A percentile compares a stretch with the other conserved stretches of the same genome.
phyloP scores from a whole-genome alignment of 2,113 vertebrate species.

The Sarotherodon lohbergeri region DNA sequence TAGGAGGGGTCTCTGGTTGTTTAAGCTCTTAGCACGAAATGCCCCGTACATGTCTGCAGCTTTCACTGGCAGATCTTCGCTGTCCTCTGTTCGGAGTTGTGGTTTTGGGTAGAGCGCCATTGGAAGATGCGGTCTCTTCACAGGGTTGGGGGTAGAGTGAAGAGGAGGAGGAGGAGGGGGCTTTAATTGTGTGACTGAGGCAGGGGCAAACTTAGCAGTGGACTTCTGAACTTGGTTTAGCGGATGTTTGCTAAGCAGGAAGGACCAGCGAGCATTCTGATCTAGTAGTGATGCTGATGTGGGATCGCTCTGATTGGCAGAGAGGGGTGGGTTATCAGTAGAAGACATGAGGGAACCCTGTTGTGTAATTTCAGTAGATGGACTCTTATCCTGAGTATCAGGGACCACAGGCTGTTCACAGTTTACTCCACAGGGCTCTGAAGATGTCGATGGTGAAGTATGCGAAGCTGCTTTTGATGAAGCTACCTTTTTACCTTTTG shows the following conservation, averaged over 20 bases:
- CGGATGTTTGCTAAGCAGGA: conserved; percentile 66
- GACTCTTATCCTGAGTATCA: neutral
- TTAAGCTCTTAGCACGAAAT: conserved; percentile 56
- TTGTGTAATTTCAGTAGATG: neutral
- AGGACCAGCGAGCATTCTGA: conserved; percentile 30
- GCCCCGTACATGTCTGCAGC: conserved; percentile 81
- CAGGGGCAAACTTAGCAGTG: neutral
- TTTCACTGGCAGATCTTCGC: conserved; percentile 69
- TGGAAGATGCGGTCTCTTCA: conserved; percentile 5
- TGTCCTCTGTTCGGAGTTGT: conserved; percentile 14
- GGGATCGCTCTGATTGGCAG: neutral
- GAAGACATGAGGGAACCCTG: neutral
- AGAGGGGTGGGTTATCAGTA: neutral
- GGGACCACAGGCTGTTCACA: neutral
- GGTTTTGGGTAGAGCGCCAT: neutral
- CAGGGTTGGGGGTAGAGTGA: conserved; percentile 33
- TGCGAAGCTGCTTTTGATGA: neutral
- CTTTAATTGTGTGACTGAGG: neutral
- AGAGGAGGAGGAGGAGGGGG: neutral
- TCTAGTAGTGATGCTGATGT: fast-evolving
- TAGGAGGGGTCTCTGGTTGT: neutral
- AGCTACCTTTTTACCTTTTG: neutral
- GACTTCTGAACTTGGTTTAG: neutral
- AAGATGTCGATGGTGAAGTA: neutral
- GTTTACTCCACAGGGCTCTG: neutral